These are phyloP conservation scores for Hypsibius dujardini DNA, from an alignment of 1,140 invertebrate genomes.

Conservation along the genomic window DNA sequence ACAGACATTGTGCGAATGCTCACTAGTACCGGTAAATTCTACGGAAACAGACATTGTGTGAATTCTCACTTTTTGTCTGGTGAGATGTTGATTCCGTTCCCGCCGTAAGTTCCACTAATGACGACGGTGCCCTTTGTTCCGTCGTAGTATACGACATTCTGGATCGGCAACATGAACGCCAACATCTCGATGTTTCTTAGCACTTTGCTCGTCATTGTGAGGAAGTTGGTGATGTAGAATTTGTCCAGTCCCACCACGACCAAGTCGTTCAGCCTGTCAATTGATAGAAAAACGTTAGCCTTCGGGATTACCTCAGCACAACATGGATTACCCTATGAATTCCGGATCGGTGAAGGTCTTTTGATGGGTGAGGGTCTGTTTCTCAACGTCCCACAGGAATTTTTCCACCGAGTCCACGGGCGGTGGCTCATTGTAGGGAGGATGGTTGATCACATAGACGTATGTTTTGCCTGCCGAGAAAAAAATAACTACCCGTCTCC, in stretches of 20 bases:
- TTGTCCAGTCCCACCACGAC: neutral
- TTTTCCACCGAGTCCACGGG: neutral
- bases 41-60: too few relatives aligned
- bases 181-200: neutral
- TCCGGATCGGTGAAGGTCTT: slow-evolving; percentile 12
- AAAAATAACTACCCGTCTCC: neutral
- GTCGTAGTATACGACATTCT: slow-evolving; percentile 2
- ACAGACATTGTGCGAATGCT: too few relatives aligned
- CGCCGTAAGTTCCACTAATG: neutral
- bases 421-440: neutral
- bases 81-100: neutral
- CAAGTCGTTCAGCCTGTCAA: neutral
- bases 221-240: neutral
- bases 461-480: slow-evolving; percentile 3
- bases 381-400: slow-evolving; percentile 2
- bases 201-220: neutral
- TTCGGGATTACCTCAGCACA: neutral
- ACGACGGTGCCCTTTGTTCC: neutral
- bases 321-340: slow-evolving; percentile 8
- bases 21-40: too few relatives aligned
- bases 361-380: neutral
- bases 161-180: neutral
- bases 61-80: neutral
- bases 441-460: slow-evolving; percentile 1
- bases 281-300: neutral